Percentiles rank a stretch among this genome's conserved stretches.
Conservation (phyloP, 2,888 invertebrate species). For the Octodonta nipae region DNA sequence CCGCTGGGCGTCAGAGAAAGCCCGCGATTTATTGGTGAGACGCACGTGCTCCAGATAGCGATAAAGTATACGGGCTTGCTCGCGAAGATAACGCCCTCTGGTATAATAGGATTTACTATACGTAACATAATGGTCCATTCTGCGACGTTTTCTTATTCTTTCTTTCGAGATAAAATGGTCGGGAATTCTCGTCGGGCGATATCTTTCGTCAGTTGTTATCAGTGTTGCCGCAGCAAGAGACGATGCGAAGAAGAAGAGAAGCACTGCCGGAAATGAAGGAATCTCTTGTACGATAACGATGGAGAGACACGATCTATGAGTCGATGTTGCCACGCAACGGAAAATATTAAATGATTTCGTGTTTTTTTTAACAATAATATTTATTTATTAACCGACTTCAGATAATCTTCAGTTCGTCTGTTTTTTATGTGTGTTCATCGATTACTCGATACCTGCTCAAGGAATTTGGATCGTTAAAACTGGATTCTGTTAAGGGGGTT, state of each 20-base stretch:
- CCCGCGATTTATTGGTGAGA: conserved; percentile 7
- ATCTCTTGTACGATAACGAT: conserved; percentile 35
- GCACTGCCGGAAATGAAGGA: conserved; percentile 37
- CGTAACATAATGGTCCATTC: conserved; percentile 40
- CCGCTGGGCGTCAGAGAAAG: conserved; percentile 6
- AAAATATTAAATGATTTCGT: too few relatives aligned
- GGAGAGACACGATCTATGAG: too few relatives aligned
- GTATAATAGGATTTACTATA: conserved; percentile 40
- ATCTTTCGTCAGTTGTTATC: conserved; percentile 37
- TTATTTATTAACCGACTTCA: too few relatives aligned
- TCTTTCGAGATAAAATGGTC: conserved; percentile 36
- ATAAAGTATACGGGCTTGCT: conserved; percentile 34
- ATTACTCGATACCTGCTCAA: too few relatives aligned
- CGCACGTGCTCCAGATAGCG: conserved; percentile 35
- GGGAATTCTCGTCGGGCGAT: conserved; percentile 36
- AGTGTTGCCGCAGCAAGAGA: conserved; percentile 33
- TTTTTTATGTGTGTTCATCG: too few relatives aligned
- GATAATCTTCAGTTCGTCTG: too few relatives aligned
- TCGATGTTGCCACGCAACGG: too few relatives aligned
- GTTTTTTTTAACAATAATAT: too few relatives aligned
- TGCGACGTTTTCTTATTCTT: conserved; percentile 40
- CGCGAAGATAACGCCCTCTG: conserved; percentile 35
- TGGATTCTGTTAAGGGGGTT: too few relatives aligned
- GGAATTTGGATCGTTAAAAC: too few relatives aligned
- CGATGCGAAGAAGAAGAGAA: conserved; percentile 31